Evolutionary conservation across 1,140 invertebrate species (phyloP), one percentile per base, ranked within the genome.

Genomic region (Catajapyx aquilonaris): DNA sequence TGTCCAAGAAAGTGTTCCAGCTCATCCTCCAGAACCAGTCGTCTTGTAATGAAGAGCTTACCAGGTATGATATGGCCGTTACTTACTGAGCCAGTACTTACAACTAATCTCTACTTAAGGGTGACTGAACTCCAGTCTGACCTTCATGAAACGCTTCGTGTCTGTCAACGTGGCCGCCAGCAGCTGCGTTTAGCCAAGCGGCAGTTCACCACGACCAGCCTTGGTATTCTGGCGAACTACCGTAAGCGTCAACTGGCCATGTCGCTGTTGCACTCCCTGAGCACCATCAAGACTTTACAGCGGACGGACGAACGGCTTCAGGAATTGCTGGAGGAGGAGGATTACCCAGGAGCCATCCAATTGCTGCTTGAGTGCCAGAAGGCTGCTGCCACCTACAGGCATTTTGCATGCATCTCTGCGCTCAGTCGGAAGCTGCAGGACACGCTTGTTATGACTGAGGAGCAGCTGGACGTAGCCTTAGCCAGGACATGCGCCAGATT

Each of bases 1-100:
- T 95, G 1, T 88, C 84, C 0, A 86, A 83, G 45, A 81, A 87
- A 58, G 79, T 93, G 0, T 67, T 90, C 0, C 80, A 90, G 45
- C 61, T 93, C 13, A 91, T 94, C 46, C 60, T 90, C 7, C 78
- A 93, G 52, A 85, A 94, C 44, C 74, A 90, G 36, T 73, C 70
- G 44, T 65, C 73, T 2, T 93, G 85, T 54, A 76, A 79, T 41
- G 62, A 69, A 10, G 84, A 94, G 54, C 79, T 94, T 45, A 62
- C 74, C 34, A 69, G 50, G 53, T 59, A 46, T 21, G 30, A 4
- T 32, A 20, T 31, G 18, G 16, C 4, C 2, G 36, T 37, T 37
- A 46, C 31, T 38, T 9, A 4, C n/a, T 43, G 2, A n/a, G 13
- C 10, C 13, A 15, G 2, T 20, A n/a, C 9, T 31, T 31, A 23